A percentile compares a stretch with the other conserved stretches of the same genome.
Conservation (phyloP, 2,113 vertebrate genomes). For the Bubalus kerabau region DNA sequence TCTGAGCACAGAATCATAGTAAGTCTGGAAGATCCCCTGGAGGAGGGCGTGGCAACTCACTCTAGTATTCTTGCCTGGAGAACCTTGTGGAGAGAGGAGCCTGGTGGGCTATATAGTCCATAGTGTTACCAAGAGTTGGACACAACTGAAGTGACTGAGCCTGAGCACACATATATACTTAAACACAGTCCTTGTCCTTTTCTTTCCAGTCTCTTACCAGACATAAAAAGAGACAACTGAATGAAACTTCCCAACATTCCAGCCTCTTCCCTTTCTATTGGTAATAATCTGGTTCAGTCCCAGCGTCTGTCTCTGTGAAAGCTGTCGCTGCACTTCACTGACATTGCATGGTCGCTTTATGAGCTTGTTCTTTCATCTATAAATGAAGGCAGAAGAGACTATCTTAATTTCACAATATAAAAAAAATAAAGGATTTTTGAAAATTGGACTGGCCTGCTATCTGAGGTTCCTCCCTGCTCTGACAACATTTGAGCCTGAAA, state of each 20-base stretch:
- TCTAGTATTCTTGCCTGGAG: background rate
- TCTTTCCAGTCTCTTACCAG: background rate
- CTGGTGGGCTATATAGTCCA: background rate
- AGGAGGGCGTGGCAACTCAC: background rate
- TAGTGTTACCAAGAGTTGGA: background rate
- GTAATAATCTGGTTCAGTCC: background rate
- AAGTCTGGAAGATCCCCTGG: background rate
- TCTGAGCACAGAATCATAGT: background rate
- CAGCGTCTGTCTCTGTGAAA: background rate
- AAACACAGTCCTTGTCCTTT: background rate
- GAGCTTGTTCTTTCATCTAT: background rate
- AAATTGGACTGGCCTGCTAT: background rate
- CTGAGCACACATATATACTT: background rate
- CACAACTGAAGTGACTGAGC: background rate
- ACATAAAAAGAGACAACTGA: background rate
- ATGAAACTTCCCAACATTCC: background rate
- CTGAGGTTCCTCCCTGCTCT: background rate
- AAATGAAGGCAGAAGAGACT: slow-evolving; percentile 23
- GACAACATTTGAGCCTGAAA: background rate
- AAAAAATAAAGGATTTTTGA: background rate
- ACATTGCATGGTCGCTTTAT: background rate
- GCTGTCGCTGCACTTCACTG: background rate
- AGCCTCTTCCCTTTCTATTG: background rate
- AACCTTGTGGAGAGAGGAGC: background rate
- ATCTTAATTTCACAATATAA: slow-evolving; percentile 14